These are phyloP conservation scores for Drosophila demipolita DNA, from an alignment of 2,888 invertebrate genomes.

Conservation along the genomic window DNA sequence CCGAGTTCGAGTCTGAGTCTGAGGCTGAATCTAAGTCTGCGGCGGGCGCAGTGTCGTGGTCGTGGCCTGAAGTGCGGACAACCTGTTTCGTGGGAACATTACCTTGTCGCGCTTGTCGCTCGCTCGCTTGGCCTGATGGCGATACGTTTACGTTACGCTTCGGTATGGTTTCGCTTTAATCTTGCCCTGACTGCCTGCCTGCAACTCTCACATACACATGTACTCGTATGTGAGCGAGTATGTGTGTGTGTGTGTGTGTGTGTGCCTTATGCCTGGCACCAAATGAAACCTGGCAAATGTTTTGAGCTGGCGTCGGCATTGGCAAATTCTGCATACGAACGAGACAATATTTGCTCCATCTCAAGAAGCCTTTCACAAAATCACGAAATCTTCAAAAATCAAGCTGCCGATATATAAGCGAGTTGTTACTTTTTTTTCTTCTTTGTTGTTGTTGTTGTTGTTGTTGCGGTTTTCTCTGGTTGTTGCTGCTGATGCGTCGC, in stretches of 20 bases:
- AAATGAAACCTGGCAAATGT: conserved; percentile 69
- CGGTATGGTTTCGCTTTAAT: conserved; percentile 79
- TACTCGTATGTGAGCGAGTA: conserved; percentile 10
- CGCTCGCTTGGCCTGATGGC: conserved; percentile 61
- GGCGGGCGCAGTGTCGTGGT: conserved; percentile 61
- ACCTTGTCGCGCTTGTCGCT: conserved; percentile 83
- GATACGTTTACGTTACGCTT: conserved; percentile 80
- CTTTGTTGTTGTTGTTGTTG: conserved; percentile 23
- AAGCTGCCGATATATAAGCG: conserved; percentile 71
- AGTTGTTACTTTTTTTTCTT: conserved; percentile 41
- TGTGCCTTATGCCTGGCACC: conserved; percentile 38
- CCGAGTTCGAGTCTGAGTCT: conserved; percentile 19
- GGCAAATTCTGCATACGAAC: conserved; percentile 74
- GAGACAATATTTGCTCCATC: conserved; percentile 58
- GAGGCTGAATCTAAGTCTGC: conserved; percentile 29
- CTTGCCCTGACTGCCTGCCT: conserved; percentile 56
- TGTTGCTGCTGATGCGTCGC: conserved; percentile 60
- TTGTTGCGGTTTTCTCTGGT: conserved; percentile 14
- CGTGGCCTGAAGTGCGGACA: conserved; percentile 82
- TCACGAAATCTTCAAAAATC: conserved; percentile 77
- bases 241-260: conserved; percentile 19
- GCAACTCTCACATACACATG: conserved; percentile 48
- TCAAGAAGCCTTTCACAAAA: conserved; percentile 79
- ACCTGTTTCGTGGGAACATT: conserved; percentile 85
- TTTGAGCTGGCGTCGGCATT: conserved; percentile 60